Evolutionary conservation across 2,888 invertebrate genomes (phyloP).

Genomic region (Clistopyga incitator): DNA sequence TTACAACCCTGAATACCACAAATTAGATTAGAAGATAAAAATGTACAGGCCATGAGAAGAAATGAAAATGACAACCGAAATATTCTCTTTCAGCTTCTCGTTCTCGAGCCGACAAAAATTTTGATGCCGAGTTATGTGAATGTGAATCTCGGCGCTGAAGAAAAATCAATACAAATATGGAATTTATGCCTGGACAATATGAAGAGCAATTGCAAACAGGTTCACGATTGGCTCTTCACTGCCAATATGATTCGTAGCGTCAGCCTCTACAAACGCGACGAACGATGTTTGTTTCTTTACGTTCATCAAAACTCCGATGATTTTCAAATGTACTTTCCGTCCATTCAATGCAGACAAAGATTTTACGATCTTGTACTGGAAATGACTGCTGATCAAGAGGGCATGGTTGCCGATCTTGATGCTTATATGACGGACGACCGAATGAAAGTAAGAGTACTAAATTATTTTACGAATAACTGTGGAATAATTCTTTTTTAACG

Average conservation of each 20-base stretch:
- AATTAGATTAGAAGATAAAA: not conserved
- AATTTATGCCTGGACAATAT: constrained; percentile 93
- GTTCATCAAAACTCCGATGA: constrained; percentile 99
- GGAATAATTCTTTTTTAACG: not conserved
- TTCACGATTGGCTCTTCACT: constrained; percentile 97
- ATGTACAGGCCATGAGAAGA: not conserved
- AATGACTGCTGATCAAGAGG: constrained; percentile 95
- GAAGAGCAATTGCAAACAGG: constrained; percentile 91
- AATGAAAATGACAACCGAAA: constrained; percentile 43
- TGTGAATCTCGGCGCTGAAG: constrained; percentile 97
- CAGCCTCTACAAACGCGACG: constrained; percentile 97
- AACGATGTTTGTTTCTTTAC: constrained; percentile 97
- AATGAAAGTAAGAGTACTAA: constrained; percentile 87
- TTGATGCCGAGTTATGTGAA: constrained; percentile 98
- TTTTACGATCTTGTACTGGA: constrained; percentile 94
- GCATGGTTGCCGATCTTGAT: constrained; percentile 91
- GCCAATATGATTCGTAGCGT: constrained; percentile 95
- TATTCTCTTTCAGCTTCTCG: constrained; percentile 87
- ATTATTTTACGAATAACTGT: not conserved
- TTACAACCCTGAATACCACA: not conserved
- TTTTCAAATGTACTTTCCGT: constrained; percentile 99
- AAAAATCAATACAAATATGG: constrained; percentile 95
- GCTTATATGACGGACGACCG: constrained; percentile 90
- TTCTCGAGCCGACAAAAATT: constrained; percentile 96
- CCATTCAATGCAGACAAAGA: constrained; percentile 92